These are phyloP conservation scores for Minunthozetes semirufus DNA, from an alignment of 2,888 invertebrate species.

Conservation along the genomic window DNA sequence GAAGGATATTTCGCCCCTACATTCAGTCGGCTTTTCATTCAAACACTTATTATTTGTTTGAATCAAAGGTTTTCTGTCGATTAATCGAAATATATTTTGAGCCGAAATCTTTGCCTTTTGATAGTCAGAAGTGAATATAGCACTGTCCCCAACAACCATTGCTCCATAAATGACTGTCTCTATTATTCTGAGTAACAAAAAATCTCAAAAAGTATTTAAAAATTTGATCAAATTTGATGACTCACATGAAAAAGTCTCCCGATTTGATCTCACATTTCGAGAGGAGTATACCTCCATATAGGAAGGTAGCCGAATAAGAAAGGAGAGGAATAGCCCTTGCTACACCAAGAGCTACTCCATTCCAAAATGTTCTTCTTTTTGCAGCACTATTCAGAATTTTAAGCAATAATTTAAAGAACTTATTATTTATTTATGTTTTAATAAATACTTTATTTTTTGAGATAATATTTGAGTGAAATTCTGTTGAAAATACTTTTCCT, in stretches of 20 bases:
- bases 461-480: background rate
- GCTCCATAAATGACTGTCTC: conserved; percentile 70
- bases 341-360: conserved; percentile 53
- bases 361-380: conserved; percentile 51
- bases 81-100: conserved; percentile 58
- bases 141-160: conserved; percentile 70
- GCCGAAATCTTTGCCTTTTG: conserved; percentile 69
- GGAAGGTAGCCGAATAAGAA: conserved; percentile 63
- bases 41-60: background rate
- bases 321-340: conserved; percentile 65
- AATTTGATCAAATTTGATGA: conserved; percentile 38
- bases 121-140: conserved; percentile 71
- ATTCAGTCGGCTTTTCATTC: conserved; percentile 37
- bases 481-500: conserved; percentile 56
- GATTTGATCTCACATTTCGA: conserved; percentile 58
- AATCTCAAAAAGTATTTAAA: no score
- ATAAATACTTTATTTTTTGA: background rate
- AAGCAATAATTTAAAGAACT: background rate
- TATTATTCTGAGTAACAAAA: conserved; percentile 55
- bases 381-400: conserved; percentile 30
- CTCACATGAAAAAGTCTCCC: conserved; percentile 65
- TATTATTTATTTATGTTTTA: background rate
- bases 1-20: conserved; percentile 62
- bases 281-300: conserved; percentile 64
- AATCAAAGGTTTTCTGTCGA: conserved; percentile 48